These are phyloP conservation scores for Threskiornis aethiopicus DNA, from an alignment of 2,797 vertebrate species.

Conservation along the genomic window DNA sequence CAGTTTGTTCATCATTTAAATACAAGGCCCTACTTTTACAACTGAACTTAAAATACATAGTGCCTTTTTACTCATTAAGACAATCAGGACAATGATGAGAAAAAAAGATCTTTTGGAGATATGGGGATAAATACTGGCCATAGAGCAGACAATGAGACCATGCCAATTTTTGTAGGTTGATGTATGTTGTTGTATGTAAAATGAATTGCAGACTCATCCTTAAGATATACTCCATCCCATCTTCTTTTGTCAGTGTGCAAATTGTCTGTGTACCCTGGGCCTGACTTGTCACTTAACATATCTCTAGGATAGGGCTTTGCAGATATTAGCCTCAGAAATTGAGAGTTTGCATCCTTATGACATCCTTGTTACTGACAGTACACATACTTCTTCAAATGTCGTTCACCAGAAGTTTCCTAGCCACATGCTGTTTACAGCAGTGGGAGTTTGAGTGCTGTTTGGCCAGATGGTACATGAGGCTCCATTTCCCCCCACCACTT, in stretches of 20 bases:
- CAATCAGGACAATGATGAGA: neutral
- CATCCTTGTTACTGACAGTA: neutral
- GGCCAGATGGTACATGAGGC: neutral
- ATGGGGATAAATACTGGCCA: neutral
- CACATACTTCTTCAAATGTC: neutral
- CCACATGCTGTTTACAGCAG: fast-evolving
- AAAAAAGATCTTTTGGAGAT: neutral
- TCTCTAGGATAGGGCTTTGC: neutral
- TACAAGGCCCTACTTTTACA: neutral
- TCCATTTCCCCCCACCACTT: neutral
- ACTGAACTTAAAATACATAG: neutral
- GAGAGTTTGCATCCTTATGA: neutral
- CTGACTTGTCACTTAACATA: neutral
- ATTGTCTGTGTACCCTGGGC: neutral
- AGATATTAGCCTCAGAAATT: neutral
- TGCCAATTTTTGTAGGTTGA: neutral
- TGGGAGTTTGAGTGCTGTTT: neutral
- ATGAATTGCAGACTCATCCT: neutral
- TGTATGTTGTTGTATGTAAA: neutral
- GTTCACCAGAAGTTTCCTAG: neutral
- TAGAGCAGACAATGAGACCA: neutral
- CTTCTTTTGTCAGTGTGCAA: neutral
- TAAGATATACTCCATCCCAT: neutral
- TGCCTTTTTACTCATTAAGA: neutral
- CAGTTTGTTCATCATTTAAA: neutral